Evolutionary conservation across 2,888 invertebrate species (phyloP), one percentile per base, ranked within the genome.

Genomic region (Monoplex corrugatus): DNA sequence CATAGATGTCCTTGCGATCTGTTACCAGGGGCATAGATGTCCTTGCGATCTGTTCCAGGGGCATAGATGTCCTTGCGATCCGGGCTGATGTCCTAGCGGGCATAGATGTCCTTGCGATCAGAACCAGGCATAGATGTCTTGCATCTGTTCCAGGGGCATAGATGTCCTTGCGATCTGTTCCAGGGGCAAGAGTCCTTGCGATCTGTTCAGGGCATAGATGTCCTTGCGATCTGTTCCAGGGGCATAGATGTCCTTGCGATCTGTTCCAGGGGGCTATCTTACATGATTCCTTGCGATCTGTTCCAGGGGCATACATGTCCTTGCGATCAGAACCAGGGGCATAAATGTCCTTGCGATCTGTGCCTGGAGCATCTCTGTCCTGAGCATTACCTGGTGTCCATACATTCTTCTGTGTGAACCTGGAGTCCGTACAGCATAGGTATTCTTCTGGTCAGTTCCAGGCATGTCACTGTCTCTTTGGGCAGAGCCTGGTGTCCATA

Each of bases 121-220:
- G 40, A 23, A 19, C 78, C 40, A 40, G 78, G 78, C 32, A n/a
- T 32, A 80, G 8, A n/a, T 28, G 13, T 91, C 5, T 92, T 92
- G 57, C 93, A 40, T 94, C 94, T 57, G 92, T 90, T 28, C 94
- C 95, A 28, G 95, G 95, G 82, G 93, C 92, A 86, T 93, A 94
- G 28, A 93, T 91, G 0, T 91, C 40, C 6, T 43, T 78, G 3
- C 78, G 13, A 23, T 78, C 78, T 10, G 78, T 40, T 38, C 40
- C 78, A 0, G 78, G 78, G 23, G 78, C 78, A 78, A 40, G 40
- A 2, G 5, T 78, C 78, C 78, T 78, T 78, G 23, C 78, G 13
- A 3, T 78, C 78, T 6, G 78, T 40, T 23, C 78, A 43, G 78
- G 23, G 78, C 43, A 10, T 80, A 43, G 0, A 80, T 40, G 28